phyloP scores from a whole-genome alignment of 2,888 invertebrate genomes.

The Bellardia pandia region DNA sequence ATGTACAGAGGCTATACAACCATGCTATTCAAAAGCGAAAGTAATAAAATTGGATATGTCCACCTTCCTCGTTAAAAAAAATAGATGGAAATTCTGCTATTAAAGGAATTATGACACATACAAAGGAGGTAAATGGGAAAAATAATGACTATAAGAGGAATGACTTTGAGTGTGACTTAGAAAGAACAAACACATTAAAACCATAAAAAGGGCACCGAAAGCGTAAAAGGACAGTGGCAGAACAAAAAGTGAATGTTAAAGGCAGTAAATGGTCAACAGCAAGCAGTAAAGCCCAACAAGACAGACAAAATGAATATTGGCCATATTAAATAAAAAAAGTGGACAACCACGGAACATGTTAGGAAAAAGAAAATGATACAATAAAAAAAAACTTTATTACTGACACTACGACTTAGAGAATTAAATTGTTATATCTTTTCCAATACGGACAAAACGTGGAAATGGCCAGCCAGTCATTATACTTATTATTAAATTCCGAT shows the following conservation, averaged over 20 bases:
- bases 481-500: not conserved
- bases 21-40: slow-evolving; percentile 3
- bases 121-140: slow-evolving; percentile 28
- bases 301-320: slow-evolving; percentile 52
- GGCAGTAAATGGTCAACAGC: slow-evolving; percentile 17
- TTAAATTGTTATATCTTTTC: slow-evolving; percentile 8
- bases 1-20: not conserved
- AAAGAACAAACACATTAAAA: slow-evolving; percentile 41
- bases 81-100: slow-evolving; percentile 18
- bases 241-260: slow-evolving; percentile 13
- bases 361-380: not conserved
- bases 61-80: slow-evolving; percentile 54
- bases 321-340: slow-evolving; percentile 66
- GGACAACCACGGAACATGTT: slow-evolving; percentile 15
- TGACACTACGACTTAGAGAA: not conserved
- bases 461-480: not conserved
- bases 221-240: not conserved
- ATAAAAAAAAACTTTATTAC: not conserved
- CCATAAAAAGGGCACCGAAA: slow-evolving; percentile 47
- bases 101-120: slow-evolving; percentile 55
- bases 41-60: slow-evolving; percentile 52
- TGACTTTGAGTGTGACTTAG: slow-evolving; percentile 40
- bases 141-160: slow-evolving; percentile 43
- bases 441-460: not conserved
- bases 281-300: not conserved